Percentiles rank a stretch among this genome's conserved stretches.
phyloP scores from a whole-genome alignment of 2,888 invertebrate genomes.

The Phengaris arion region DNA sequence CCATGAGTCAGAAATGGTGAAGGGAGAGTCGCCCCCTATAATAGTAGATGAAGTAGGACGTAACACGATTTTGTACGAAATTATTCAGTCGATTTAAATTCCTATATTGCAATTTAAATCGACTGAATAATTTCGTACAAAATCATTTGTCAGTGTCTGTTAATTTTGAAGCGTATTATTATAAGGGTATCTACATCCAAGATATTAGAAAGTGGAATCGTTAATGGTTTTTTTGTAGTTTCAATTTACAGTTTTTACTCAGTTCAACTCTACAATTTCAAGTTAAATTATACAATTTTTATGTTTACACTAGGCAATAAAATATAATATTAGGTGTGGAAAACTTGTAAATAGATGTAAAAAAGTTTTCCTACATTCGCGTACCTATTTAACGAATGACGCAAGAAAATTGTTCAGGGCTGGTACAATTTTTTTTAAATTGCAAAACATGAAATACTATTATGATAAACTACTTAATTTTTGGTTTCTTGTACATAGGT shows the following conservation, averaged over 20 bases:
- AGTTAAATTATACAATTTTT: neutral
- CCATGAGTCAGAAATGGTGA: conserved; percentile 32
- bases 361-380: neutral
- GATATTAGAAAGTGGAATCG: too few relatives aligned
- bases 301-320: too few relatives aligned
- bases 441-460: neutral
- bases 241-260: neutral
- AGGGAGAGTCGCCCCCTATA: neutral
- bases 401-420: conserved; percentile 6
- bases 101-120: neutral
- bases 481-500: too few relatives aligned
- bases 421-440: neutral
- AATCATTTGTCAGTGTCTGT: neutral
- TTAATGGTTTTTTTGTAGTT: neutral
- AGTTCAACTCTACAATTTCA: neutral
- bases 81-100: too few relatives aligned
- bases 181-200: neutral
- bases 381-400: neutral
- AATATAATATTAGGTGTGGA: neutral
- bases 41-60: neutral
- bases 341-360: neutral
- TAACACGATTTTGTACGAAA: neutral
- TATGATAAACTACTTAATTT: neutral
- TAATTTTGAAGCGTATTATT: neutral
- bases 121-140: neutral